These are phyloP conservation scores for Laticauda laticaudata DNA, from an alignment of 2,113 vertebrate species.

Conservation along the genomic window DNA sequence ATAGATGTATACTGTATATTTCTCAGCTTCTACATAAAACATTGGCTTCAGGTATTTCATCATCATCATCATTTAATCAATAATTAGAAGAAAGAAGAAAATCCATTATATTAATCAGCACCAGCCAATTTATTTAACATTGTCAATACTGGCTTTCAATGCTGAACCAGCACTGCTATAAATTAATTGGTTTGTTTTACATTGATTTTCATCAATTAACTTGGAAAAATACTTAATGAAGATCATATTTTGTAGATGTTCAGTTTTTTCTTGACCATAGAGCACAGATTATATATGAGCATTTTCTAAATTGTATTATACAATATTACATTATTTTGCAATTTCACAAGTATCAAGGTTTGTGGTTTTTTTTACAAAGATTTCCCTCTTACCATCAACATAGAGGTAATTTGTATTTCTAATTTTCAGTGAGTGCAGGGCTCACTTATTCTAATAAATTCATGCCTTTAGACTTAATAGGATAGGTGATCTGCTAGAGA, in stretches of 20 bases:
- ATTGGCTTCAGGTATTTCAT: background rate
- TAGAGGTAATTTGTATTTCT: background rate
- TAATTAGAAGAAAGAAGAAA: background rate
- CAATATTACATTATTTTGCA: background rate
- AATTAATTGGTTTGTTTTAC: background rate
- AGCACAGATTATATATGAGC: background rate
- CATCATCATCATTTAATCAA: background rate
- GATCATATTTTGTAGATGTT: background rate
- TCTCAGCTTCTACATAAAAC: background rate
- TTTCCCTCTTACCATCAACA: background rate
- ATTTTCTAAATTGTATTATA: background rate
- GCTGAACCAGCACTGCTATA: background rate
- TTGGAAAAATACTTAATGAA: background rate
- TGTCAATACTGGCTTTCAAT: background rate
- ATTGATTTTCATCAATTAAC: background rate
- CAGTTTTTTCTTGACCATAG: background rate
- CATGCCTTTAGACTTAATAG: background rate
- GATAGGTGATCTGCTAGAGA: background rate
- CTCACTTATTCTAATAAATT: constrained; percentile 3
- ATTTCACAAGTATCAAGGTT: background rate
- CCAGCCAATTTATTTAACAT: background rate
- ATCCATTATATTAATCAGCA: background rate
- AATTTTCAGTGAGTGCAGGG: background rate
- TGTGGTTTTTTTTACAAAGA: background rate
- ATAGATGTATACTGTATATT: background rate